Evolutionary conservation across 2,113 vertebrate genomes (phyloP), one percentile per base, ranked within the genome.

Genomic region (Pterophyllum scalare): DNA sequence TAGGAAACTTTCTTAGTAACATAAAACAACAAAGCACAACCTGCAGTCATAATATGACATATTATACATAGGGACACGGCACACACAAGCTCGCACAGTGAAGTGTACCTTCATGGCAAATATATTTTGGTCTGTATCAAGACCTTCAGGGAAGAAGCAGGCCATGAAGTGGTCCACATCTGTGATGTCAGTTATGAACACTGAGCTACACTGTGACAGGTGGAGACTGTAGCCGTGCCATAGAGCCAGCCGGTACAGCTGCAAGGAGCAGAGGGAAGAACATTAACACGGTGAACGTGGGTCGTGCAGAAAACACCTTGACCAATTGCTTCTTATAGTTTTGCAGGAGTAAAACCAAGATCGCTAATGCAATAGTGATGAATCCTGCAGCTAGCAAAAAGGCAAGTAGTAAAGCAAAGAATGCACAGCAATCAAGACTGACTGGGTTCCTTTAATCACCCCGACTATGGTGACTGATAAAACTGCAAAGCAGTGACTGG

Each of bases 161-260:
- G 89, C 72, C 88, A 95, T 96, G 88, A 99, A 97, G 3, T 77
- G 79, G n/a, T 96, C 88, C 67, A 96, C 93, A 77, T 97, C 96
- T 79, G 78, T 89, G 76, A 95, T 86, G 59, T 96, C 95, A 59
- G 96, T 96, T 67, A 96, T 87, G 74, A 84, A 90, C 65, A 88
- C 79, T 56, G 92, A 84, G 78, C 65, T 59, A 2, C 96, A 96
- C 90, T 96, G 95, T 59, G 95, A 94, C 84, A 99, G 95, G 31
- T 96, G 97, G 61, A 95, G 95, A 60, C 94, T 94, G 87, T 98
- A 99, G 85, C 98, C 98, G 62, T 98, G 96, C 83, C 95, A 92
- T 81, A 97, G 92, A 33, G 98, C 98, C 79, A 98, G 75, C 12
- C 96, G 96, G 92, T 97, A 97, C 85, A 97, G 93, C 98, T 99